These are phyloP conservation scores for Caenorhabditis brenneri DNA, from an alignment of 1,140 invertebrate species.

Conservation along the genomic window DNA sequence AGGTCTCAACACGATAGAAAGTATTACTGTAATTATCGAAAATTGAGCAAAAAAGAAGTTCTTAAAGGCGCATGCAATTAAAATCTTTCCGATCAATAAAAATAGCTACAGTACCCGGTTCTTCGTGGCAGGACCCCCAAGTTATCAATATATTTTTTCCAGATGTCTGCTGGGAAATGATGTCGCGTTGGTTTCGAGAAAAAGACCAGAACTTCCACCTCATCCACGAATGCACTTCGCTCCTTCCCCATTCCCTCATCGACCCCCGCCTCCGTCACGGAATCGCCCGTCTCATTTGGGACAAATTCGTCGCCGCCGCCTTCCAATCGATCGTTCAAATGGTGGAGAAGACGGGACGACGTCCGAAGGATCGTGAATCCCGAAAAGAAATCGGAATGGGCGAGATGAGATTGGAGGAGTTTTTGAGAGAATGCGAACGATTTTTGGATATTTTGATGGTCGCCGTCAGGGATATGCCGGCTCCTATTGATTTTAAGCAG, in stretches of 20 bases:
- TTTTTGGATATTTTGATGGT: slow-evolving; percentile 23
- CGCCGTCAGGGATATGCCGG: not conserved
- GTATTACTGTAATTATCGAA: too few relatives aligned
- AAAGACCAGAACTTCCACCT: not conserved
- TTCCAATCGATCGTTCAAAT: slow-evolving; percentile 1
- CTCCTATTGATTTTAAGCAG: slow-evolving; percentile 17
- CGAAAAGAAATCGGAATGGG: slow-evolving; percentile 20
- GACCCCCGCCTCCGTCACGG: slow-evolving; percentile 48
- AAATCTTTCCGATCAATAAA: too few relatives aligned
- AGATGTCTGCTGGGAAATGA: slow-evolving; percentile 46
- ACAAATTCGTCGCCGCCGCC: slow-evolving; percentile 23
- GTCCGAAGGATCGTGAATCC: slow-evolving; percentile 41
- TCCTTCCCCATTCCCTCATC: not conserved
- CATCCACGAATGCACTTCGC: not conserved
- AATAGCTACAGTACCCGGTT: too few relatives aligned
- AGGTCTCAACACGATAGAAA: too few relatives aligned
- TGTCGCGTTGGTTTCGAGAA: slow-evolving; percentile 28
- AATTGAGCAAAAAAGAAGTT: too few relatives aligned
- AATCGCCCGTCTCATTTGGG: slow-evolving; percentile 47
- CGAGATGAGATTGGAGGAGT: slow-evolving; percentile 21
- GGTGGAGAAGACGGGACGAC: slow-evolving; percentile 38
- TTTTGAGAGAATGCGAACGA: slow-evolving; percentile 6
- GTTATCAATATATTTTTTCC: too few relatives aligned
- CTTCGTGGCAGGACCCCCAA: too few relatives aligned
- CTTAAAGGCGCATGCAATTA: too few relatives aligned